Evolutionary conservation across 64 coral and sea anemone genomes (phyloP).

Genomic region (Stichodactyla mertensii): DNA sequence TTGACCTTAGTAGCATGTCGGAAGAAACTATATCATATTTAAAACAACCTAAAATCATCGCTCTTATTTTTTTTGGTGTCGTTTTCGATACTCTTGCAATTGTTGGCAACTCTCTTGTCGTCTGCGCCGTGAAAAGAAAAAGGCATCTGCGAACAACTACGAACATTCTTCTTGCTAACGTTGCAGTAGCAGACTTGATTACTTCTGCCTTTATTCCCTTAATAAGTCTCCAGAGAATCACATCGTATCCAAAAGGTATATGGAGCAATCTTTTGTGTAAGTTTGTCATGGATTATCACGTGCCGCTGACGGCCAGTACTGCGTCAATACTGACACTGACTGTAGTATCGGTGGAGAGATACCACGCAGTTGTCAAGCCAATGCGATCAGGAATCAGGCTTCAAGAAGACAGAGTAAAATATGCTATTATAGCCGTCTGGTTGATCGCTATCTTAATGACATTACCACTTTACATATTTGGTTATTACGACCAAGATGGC

Average conservation of each 20-base stretch:
- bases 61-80: background rate
- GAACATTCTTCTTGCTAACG: conserved; percentile 59
- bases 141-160: conserved; percentile 51
- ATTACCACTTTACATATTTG: conserved; percentile 24
- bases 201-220: conserved; percentile 22
- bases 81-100: conserved; percentile 33
- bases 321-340: conserved; percentile 32
- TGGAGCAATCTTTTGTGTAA: conserved; percentile 25
- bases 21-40: background rate
- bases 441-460: background rate
- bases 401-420: conserved; percentile 7
- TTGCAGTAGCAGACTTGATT: conserved; percentile 49
- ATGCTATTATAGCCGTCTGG: conserved; percentile 28
- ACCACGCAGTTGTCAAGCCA: conserved; percentile 47
- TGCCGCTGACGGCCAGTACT: conserved; percentile 5
- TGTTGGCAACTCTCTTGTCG: conserved; percentile 49
- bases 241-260: background rate
- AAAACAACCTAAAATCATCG: background rate
- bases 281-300: conserved; percentile 32
- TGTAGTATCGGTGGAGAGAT: conserved; percentile 37
- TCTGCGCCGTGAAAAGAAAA: conserved; percentile 42
- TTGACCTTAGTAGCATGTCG: background rate
- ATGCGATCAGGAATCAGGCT: background rate
- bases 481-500: conserved; percentile 23
- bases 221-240: background rate